Conservation (phyloP, 2,888 invertebrate genomes). For the Exephanes ischioxanthus region DNA sequence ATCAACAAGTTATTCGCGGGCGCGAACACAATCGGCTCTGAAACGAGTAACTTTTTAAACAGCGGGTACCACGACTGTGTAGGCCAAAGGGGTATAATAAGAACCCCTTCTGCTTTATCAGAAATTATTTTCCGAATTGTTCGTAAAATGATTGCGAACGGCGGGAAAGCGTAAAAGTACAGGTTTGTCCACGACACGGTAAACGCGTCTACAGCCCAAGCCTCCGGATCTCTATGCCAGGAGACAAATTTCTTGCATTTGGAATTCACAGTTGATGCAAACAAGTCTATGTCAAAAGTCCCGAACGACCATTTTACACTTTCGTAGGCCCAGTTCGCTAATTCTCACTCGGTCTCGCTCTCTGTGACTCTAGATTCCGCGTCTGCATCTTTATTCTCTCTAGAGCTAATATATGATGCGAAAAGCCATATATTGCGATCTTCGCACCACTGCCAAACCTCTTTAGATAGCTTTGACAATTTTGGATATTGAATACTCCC, state of each 20-base stretch:
- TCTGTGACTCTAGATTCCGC: constrained; percentile 38
- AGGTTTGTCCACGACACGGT: constrained; percentile 65
- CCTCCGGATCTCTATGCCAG: constrained; percentile 71
- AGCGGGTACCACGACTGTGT: constrained; percentile 73
- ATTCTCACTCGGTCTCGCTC: constrained; percentile 66
- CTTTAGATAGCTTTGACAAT: constrained; percentile 26
- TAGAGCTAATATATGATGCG: constrained; percentile 61
- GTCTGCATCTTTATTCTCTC: constrained; percentile 51
- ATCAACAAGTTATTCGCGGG: constrained; percentile 68
- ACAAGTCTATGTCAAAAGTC: constrained; percentile 72
- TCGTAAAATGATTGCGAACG: constrained; percentile 54
- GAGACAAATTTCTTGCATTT: constrained; percentile 75
- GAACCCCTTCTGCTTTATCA: constrained; percentile 53
- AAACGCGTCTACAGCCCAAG: constrained; percentile 72
- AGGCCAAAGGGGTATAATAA: constrained; percentile 56
- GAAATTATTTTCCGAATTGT: constrained; percentile 54
- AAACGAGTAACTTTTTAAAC: constrained; percentile 62
- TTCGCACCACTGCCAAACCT: constrained; percentile 59
- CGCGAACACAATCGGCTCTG: constrained; percentile 63
- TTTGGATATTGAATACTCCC: constrained; percentile 30
- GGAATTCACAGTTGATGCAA: constrained; percentile 72
- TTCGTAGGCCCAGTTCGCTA: constrained; percentile 60
- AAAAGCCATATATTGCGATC: constrained; percentile 52
- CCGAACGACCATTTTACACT: constrained; percentile 64
- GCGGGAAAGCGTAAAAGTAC: constrained; percentile 74